A percentile compares a stretch with the other conserved stretches of the same genome.
These are phyloP conservation scores for Drosophila carrolli DNA, from an alignment of 1,140 invertebrate genomes.

Conservation along the genomic window DNA sequence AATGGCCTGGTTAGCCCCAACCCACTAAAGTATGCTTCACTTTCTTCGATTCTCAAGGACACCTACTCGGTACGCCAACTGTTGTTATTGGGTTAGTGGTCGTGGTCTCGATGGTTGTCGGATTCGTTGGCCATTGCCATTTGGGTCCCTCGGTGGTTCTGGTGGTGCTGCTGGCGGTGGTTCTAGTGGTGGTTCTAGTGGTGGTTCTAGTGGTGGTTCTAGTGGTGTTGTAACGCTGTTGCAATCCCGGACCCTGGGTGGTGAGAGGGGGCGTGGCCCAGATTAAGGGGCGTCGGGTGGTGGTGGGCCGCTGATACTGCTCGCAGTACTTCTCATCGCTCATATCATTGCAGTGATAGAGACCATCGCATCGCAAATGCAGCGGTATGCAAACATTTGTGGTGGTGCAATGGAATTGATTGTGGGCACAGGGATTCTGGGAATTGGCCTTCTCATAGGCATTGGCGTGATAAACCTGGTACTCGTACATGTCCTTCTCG, in stretches of 20 bases:
- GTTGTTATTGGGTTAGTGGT: conserved; percentile 69
- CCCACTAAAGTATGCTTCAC: conserved; percentile 22
- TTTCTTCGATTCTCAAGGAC: conserved; percentile 12
- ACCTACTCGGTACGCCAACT: conserved; percentile 60
- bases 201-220: conserved; percentile 11
- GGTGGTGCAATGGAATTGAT: conserved; percentile 84
- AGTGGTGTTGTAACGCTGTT: conserved; percentile 1
- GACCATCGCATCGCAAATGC: conserved; percentile 90
- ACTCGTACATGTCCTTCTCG: conserved; percentile 49
- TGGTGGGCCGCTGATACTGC: conserved; percentile 30
- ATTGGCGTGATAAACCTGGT: conserved; percentile 35
- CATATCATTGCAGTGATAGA: conserved; percentile 89
- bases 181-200: conserved; percentile 6
- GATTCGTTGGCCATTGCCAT: conserved; percentile 7
- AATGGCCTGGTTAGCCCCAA: not conserved
- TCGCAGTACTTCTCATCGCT: conserved; percentile 90
- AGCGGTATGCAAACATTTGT: conserved; percentile 89
- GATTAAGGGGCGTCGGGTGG: conserved; percentile 18
- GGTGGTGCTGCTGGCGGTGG: conserved; percentile 21
- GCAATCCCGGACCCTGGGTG: conserved; percentile 1
- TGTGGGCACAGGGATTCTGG: conserved; percentile 60
- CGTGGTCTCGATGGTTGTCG: conserved; percentile 13
- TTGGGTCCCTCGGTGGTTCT: conserved; percentile 7
- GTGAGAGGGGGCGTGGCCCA: not conserved
- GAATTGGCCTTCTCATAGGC: conserved; percentile 57